A percentile compares a stretch with the other conserved stretches of the same genome.
phyloP scores from a whole-genome alignment of 2,113 vertebrate species.

The Lampris megalopsis region DNA sequence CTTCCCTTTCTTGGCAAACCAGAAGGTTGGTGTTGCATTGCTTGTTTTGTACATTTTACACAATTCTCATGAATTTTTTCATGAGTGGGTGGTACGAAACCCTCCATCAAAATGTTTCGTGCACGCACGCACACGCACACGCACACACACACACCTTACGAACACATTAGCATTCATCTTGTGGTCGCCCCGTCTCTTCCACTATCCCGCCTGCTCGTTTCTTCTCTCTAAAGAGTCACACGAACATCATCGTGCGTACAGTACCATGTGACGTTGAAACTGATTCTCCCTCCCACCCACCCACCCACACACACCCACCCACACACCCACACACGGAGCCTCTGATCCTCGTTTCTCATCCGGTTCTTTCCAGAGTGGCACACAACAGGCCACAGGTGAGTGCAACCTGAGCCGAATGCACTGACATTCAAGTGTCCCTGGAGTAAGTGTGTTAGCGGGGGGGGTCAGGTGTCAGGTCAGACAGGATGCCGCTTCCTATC shows the following conservation, averaged over 20 bases:
- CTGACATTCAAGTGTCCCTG: slow-evolving; percentile 27
- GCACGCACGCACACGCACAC: not conserved
- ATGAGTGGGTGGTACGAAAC: not conserved
- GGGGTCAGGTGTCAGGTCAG: slow-evolving; percentile 38
- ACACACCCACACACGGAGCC: slow-evolving; percentile 6
- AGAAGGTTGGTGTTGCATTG: not conserved
- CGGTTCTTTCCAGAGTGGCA: slow-evolving; percentile 46
- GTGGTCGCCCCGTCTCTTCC: slow-evolving; percentile 24
- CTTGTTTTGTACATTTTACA: not conserved
- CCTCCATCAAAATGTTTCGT: not conserved
- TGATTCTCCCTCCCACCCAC: slow-evolving; percentile 16
- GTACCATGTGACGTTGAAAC: slow-evolving; percentile 29
- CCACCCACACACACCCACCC: too few species aligned
- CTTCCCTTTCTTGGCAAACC: not conserved
- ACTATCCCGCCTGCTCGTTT: slow-evolving; percentile 10
- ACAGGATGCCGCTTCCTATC: slow-evolving; percentile 9
- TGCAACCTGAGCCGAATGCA: slow-evolving; percentile 32
- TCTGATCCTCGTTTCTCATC: slow-evolving; percentile 39
- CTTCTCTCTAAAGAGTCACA: slow-evolving; percentile 4
- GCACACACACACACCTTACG: not conserved
- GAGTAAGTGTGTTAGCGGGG: slow-evolving; percentile 13
- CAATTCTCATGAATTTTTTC: not conserved
- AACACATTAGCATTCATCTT: not conserved
- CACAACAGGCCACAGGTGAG: slow-evolving; percentile 41
- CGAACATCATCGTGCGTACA: not conserved